phyloP scores from a whole-genome alignment of 30 jellyfish, hydroid and myxozoan species.

The Hydra vulgaris region DNA sequence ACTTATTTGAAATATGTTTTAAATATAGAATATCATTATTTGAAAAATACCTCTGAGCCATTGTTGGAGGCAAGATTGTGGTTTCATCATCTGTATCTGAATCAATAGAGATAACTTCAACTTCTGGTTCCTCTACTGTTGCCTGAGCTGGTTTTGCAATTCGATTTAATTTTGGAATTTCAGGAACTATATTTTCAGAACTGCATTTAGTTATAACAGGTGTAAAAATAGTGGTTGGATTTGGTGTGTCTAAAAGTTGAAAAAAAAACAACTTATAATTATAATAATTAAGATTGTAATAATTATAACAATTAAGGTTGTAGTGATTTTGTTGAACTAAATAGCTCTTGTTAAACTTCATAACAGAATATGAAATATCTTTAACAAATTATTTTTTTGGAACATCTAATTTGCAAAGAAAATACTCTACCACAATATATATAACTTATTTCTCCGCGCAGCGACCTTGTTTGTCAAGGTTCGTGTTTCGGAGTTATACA shows the following conservation, averaged over 20 bases:
- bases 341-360: too few species aligned
- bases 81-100: conserved; percentile 64
- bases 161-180: conserved; percentile 18
- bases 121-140: conserved; percentile 21
- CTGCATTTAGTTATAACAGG: conserved; percentile 11
- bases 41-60: neutral
- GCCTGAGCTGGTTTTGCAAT: neutral
- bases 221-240: conserved; percentile 1
- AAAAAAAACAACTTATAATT: neutral
- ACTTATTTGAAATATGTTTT: too few species aligned
- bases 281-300: too few species aligned
- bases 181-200: neutral
- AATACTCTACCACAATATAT: too few species aligned
- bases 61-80: conserved; percentile 15
- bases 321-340: too few species aligned
- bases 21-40: neutral
- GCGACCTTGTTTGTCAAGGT: too few species aligned
- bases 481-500: too few species aligned
- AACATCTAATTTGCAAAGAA: too few species aligned
- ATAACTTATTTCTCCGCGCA: too few species aligned
- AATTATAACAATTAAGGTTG: too few species aligned
- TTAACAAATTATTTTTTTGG: too few species aligned
- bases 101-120: conserved; percentile 52
- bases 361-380: too few species aligned
- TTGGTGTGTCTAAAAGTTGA: conserved; percentile 11